Evolutionary conservation across 2,797 vertebrate species (phyloP), one percentile per base, ranked within the genome.

Genomic region (Crocodylus rhombifer): DNA sequence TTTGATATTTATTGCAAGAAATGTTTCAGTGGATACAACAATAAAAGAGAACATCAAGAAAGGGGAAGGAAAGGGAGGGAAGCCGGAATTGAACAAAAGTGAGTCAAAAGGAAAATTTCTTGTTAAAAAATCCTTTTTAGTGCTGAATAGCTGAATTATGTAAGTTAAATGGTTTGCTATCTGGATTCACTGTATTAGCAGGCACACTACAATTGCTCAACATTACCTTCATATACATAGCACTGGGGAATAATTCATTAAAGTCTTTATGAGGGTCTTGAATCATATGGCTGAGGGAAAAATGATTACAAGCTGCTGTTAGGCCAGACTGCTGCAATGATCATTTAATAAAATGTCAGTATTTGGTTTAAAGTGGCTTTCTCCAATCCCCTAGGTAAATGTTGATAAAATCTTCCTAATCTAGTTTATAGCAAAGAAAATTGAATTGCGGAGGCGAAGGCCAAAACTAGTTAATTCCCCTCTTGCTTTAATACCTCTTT

Each of bases 41-140:
- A 77, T 6, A 58, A 15, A 94, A 80, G 60, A 77, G n/a, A 91
- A 67, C 15, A 86, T n/a, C 82, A 93, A 76, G 93, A 95, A 96
- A 94, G 20, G 20, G 85, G 89, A 97, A 97, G 95, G 88, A 93
- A 94, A 65, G 64, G 81, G 92, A 94, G 73, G 76, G 42, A 62
- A 85, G 11, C 28, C 71, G 91, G 76, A 92, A 88, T 56, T 63
- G 58, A 91, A 80, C 21, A 82, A 57, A 94, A 77, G 75, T 94
- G 80, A 94, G 87, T 94, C 91, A 94, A 89, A 95, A 95, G 84
- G 93, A 95, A 95, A 80, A 81, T 5, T 55, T 77, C 69, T 85
- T 63, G 30, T 83, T 85, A 88, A 89, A 91, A 86, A 78, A 73
- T 80, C 67, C 63, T 25, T 92, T 56, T 28, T 88, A 67, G 79